Conservation (phyloP, 2,888 invertebrate genomes). For the Acleris cristana region DNA sequence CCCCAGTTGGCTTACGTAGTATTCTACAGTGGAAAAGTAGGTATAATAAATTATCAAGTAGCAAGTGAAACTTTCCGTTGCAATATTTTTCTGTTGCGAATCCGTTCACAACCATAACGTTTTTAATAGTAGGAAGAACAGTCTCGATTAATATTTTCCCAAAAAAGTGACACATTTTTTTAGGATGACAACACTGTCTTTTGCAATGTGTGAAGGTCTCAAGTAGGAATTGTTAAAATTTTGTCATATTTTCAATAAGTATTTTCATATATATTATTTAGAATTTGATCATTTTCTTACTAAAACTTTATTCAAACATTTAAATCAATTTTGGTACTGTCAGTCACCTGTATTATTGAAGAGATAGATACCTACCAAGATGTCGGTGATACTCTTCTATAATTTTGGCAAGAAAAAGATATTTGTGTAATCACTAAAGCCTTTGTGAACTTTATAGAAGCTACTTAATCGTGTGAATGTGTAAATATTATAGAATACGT, state of each 20-base stretch:
- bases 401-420: conserved; percentile 77
- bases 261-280: conserved; percentile 62
- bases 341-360: conserved; percentile 56
- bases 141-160: not conserved
- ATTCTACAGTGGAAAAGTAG: no score
- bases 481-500: conserved; percentile 69
- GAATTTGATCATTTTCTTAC: conserved; percentile 52
- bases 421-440: conserved; percentile 67
- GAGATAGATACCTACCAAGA: conserved; percentile 73
- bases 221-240: conserved; percentile 58
- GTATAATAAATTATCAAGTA: no score
- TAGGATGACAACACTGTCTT: conserved; percentile 53
- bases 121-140: conserved; percentile 13
- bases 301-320: conserved; percentile 50
- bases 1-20: no score
- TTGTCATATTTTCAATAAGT: conserved; percentile 60
- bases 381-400: conserved; percentile 79
- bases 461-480: conserved; percentile 69
- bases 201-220: conserved; percentile 76
- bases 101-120: not conserved
- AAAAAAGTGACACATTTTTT: conserved; percentile 32
- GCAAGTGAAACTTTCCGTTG: no score
- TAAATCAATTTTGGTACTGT: conserved; percentile 50
- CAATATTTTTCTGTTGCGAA: no score
- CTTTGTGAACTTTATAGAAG: conserved; percentile 63